These are phyloP conservation scores for Tachysurus vachellii DNA, from an alignment of 2,113 vertebrate species.

Conservation along the genomic window DNA sequence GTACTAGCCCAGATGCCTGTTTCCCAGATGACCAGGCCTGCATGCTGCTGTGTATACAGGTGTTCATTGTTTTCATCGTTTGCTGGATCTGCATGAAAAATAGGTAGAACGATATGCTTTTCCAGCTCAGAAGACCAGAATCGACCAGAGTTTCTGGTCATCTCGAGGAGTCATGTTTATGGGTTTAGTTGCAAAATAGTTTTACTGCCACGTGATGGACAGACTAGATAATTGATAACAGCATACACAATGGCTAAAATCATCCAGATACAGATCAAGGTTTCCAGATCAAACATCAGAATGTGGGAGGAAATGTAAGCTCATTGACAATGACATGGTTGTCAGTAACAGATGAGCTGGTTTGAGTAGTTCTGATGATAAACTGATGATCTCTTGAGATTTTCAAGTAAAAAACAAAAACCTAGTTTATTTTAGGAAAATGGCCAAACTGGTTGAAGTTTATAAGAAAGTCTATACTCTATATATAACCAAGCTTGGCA, in stretches of 20 bases:
- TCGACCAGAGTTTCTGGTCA: background rate
- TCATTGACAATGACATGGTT: background rate
- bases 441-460: background rate
- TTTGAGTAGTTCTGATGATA: background rate
- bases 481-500: background rate
- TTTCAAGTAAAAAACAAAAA: background rate
- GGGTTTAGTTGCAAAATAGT: background rate
- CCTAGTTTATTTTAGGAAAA: background rate
- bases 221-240: background rate
- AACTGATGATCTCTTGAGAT: background rate
- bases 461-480: background rate
- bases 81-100: background rate
- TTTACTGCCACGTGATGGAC: background rate
- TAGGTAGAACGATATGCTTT: too few species aligned
- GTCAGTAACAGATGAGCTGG: background rate
- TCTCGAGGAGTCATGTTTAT: background rate
- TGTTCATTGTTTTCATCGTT: background rate
- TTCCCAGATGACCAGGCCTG: conserved; percentile 57
- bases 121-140: background rate
- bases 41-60: background rate
- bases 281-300: background rate
- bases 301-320: background rate
- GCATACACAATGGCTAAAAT: background rate
- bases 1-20: conserved; percentile 65
- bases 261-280: background rate